Percentiles rank a stretch among this genome's conserved stretches.
Conservation (phyloP, 2,113 vertebrate species). For the Tor tambroides region DNA sequence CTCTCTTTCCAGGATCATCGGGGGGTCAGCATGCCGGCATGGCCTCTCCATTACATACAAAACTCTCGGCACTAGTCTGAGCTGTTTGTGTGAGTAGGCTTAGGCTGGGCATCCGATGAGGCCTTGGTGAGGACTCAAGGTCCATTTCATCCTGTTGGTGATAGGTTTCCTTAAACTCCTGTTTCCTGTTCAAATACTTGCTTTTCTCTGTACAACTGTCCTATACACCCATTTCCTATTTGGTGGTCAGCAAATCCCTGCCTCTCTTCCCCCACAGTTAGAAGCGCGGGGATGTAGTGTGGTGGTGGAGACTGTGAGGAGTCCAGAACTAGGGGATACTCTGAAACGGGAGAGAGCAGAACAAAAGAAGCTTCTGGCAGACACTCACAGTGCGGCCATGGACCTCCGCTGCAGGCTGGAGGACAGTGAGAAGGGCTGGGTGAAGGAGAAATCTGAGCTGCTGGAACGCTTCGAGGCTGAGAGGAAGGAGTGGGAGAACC, state of each 20-base stretch:
- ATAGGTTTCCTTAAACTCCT: constrained; percentile 24
- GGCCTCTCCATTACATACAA: constrained; percentile 11
- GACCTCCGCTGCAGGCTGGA: constrained; percentile 85
- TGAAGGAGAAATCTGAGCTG: constrained; percentile 88
- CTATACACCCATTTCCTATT: not conserved
- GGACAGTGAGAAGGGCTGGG: constrained; percentile 84
- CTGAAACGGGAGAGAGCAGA: constrained; percentile 75
- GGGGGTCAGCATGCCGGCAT: constrained; percentile 1
- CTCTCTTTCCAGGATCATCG: constrained; percentile 16
- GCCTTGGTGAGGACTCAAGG: constrained; percentile 36
- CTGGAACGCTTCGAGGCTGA: constrained; percentile 92
- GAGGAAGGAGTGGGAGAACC: constrained; percentile 94
- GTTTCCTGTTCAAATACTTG: constrained; percentile 14
- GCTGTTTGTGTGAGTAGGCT: constrained; percentile 8
- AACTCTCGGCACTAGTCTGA: constrained; percentile 6
- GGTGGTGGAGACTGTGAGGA: constrained; percentile 65
- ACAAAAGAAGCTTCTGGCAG: constrained; percentile 76
- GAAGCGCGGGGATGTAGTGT: constrained; percentile 65
- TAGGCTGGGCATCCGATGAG: constrained; percentile 50
- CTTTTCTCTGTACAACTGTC: not conserved
- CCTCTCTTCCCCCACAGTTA: constrained; percentile 65
- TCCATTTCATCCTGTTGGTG: constrained; percentile 22
- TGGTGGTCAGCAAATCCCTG: constrained; percentile 20
- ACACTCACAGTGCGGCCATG: constrained; percentile 80
- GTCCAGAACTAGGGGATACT: constrained; percentile 67